A percentile compares a stretch with the other conserved stretches of the same genome.
Evolutionary conservation across 2,888 invertebrate genomes (phyloP).

Genomic region (Sesamia inferens): DNA sequence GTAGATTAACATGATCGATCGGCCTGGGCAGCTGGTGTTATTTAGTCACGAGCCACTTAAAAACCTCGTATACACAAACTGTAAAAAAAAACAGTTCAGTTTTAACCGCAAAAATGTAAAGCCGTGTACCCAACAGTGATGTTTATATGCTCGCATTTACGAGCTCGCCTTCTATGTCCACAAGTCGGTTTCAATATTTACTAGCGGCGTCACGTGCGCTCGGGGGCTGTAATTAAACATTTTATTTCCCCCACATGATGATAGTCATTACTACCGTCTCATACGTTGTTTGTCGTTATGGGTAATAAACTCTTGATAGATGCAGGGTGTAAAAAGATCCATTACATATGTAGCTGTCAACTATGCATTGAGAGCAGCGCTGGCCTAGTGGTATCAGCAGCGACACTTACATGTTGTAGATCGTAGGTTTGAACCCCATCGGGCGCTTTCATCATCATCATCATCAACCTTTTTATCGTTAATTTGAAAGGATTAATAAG

Average conservation of each 20-base stretch:
- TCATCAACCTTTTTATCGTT: too few species aligned
- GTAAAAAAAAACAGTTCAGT: conserved; percentile 19
- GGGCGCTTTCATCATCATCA: too few species aligned
- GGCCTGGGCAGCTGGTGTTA: too few species aligned
- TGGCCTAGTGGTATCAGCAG: too few species aligned
- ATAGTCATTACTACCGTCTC: conserved; percentile 31
- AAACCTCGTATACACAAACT: conserved; percentile 5
- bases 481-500: too few species aligned
- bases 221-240: conserved; percentile 56
- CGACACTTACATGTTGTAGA: too few species aligned
- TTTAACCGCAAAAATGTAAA: conserved; percentile 38
- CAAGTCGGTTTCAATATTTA: conserved; percentile 61
- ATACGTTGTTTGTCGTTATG: conserved; percentile 7
- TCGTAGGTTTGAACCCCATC: too few species aligned
- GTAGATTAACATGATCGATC: too few species aligned
- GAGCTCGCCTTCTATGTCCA: conserved; percentile 37
- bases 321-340: background rate
- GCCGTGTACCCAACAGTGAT: conserved; percentile 35
- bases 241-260: conserved; percentile 55
- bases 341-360: too few species aligned
- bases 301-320: conserved; percentile 10
- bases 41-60: background rate
- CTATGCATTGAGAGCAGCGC: too few species aligned
- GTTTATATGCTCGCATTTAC: conserved; percentile 40
- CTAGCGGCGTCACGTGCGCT: conserved; percentile 40